Base-by-base conservation (phyloP, 2,797 vertebrate species). In the Acanthurus tractus region DNA sequence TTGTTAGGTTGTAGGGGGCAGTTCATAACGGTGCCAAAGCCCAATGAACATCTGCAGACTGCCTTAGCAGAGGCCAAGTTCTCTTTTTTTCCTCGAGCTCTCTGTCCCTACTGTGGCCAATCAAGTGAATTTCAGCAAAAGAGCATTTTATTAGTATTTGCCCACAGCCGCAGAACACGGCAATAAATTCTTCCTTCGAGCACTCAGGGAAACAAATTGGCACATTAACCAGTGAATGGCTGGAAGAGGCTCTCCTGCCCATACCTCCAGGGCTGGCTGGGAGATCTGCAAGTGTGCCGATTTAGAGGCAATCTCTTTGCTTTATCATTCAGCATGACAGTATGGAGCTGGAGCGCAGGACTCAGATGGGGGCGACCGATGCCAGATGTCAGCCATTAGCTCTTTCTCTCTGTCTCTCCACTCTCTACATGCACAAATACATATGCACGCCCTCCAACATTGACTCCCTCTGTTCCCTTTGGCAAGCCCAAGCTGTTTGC, bases 121-220 rank as follows among this genome's bases (percentile, higher is more conserved):
- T 97, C 97, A 97, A 97, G 94, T 96, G 95, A 96, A 97, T 96
- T 96, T 96, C 94, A 93, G 93, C 94, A 96, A 96, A 98, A 95
- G 92, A 96, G 93, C 94, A 95, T 97, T 98, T 97, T 97, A 97
- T 97, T 97, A 96, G 96, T 95, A 95, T 97, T 97, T 96, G 96
- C 95, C 96, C 94, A 94, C 89, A 95, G 95, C 95, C 93, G 88
- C 94, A 78, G 71, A 84, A 83, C 86, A 70, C 92, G 77, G 95
- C 94, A 88, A 96, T 97, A 96, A 96, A 97, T 97, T 96, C 86
- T 87, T 96, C 94, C 96, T 96, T 85, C 85, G 74, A 95, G 95
- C 95, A 66, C 86, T 91, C 86, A 81, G 88, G 94, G 94, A 97
- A 93, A 94, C 93, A 96, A 96, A 95, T 95, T 92, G 96, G 95